Conservation (phyloP, 2,113 vertebrate species). For the Myocastor coypus region DNA sequence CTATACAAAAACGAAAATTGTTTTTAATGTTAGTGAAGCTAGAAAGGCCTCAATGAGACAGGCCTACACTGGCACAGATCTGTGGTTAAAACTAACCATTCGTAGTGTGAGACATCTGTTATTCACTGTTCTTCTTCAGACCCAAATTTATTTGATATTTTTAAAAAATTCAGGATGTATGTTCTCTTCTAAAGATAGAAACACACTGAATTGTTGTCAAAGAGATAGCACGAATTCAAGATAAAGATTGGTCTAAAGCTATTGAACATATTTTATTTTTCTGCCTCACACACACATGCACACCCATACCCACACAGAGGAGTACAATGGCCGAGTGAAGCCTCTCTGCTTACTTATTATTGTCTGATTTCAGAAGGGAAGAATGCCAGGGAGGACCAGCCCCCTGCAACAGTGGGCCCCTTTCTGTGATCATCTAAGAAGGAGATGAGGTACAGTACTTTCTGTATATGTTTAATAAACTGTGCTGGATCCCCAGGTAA, state of each 20-base stretch:
- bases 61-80: neutral
- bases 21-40: neutral
- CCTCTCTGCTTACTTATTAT: slow-evolving; percentile 4
- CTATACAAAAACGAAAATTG: neutral
- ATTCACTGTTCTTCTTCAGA: slow-evolving; percentile 10
- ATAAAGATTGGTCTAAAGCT: neutral
- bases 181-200: slow-evolving; percentile 28
- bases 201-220: neutral
- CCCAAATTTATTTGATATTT: neutral
- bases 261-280: neutral
- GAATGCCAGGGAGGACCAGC: neutral
- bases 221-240: neutral
- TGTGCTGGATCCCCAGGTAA: neutral
- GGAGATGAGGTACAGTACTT: neutral
- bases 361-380: neutral
- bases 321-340: neutral
- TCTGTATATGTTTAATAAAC: neutral
- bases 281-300: neutral
- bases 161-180: neutral
- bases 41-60: neutral
- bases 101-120: neutral
- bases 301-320: neutral
- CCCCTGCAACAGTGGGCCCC: neutral
- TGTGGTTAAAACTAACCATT: neutral
- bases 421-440: neutral